Evolutionary conservation across 2,888 invertebrate genomes (phyloP).

Genomic region (Orgyia antiqua): DNA sequence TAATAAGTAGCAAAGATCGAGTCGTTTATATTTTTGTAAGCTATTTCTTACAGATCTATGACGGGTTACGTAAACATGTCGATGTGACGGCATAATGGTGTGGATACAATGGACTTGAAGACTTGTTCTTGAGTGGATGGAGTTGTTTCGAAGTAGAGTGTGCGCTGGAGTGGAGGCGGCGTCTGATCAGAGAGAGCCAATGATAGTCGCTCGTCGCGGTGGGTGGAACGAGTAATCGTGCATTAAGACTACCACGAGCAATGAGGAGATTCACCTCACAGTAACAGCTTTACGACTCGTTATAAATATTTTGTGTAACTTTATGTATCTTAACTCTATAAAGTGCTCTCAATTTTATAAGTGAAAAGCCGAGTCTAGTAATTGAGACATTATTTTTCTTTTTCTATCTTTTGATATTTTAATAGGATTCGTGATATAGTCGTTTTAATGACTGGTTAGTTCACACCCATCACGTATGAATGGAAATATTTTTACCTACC

Average conservation of each 20-base stretch:
- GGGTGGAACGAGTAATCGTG: slow-evolving; percentile 71
- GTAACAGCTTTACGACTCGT: slow-evolving; percentile 46
- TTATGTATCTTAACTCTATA: slow-evolving; percentile 29
- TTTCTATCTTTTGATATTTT: slow-evolving; percentile 14
- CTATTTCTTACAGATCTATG: slow-evolving; percentile 61
- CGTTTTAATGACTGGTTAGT: too few relatives aligned
- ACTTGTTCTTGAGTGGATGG: slow-evolving; percentile 73
- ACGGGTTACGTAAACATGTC: slow-evolving; percentile 50
- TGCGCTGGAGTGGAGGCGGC: slow-evolving; percentile 72
- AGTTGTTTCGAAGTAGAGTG: slow-evolving; percentile 69
- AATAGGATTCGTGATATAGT: too few relatives aligned
- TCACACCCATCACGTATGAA: too few relatives aligned
- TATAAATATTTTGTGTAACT: slow-evolving; percentile 38
- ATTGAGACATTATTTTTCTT: slow-evolving; percentile 35
- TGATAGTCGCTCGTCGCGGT: slow-evolving; percentile 54
- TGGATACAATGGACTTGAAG: slow-evolving; percentile 70
- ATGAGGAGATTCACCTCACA: slow-evolving; percentile 48
- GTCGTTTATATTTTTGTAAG: slow-evolving; percentile 37
- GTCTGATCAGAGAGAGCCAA: slow-evolving; percentile 57
- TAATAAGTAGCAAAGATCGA: slow-evolving; percentile 40
- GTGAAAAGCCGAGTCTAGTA: slow-evolving; percentile 26
- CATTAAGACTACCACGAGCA: slow-evolving; percentile 48
- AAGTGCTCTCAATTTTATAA: slow-evolving; percentile 32
- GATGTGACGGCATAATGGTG: slow-evolving; percentile 62
- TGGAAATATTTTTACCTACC: too few relatives aligned